Conservation (phyloP, 2,113 vertebrate species). For the Condylura cristata region DNA sequence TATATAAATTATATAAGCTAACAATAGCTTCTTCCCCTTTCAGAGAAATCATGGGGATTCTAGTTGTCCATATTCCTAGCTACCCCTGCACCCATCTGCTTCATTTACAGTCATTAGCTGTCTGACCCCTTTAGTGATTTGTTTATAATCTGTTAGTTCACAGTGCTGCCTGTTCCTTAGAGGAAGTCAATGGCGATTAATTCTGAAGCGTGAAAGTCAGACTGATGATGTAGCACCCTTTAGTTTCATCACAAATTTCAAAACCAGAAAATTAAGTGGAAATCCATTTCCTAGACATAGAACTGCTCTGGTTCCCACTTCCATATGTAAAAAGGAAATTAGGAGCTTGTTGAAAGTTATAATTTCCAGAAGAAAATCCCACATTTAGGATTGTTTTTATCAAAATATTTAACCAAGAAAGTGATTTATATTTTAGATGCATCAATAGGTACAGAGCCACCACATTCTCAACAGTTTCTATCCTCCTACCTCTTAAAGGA, state of each 20-base stretch:
- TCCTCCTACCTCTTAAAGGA: not conserved
- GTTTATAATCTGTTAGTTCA: not conserved
- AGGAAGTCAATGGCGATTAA: not conserved
- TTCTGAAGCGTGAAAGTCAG: not conserved
- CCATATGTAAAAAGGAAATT: not conserved
- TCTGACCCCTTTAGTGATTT: not conserved
- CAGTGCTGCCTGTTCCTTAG: not conserved
- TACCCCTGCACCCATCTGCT: not conserved
- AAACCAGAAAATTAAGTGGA: not conserved
- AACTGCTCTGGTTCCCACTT: not conserved
- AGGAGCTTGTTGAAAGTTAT: not conserved
- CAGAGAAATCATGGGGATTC: not conserved
- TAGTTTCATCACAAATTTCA: not conserved
- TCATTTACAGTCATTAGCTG: not conserved
- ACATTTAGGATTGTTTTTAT: not conserved
- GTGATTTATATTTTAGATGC: not conserved
- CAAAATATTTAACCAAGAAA: slow-evolving; percentile 21
- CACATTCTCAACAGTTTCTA: not conserved
- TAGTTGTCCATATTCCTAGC: rapidly evolving
- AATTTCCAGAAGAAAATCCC: not conserved
- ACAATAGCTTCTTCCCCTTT: not conserved
- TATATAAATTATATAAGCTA: not conserved
- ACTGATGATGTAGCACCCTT: not conserved
- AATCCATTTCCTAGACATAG: not conserved
- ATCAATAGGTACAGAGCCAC: not conserved